Conservation (phyloP, 30 jellyfish, hydroid and myxozoan genomes). For the Euphysa ruthae region DNA sequence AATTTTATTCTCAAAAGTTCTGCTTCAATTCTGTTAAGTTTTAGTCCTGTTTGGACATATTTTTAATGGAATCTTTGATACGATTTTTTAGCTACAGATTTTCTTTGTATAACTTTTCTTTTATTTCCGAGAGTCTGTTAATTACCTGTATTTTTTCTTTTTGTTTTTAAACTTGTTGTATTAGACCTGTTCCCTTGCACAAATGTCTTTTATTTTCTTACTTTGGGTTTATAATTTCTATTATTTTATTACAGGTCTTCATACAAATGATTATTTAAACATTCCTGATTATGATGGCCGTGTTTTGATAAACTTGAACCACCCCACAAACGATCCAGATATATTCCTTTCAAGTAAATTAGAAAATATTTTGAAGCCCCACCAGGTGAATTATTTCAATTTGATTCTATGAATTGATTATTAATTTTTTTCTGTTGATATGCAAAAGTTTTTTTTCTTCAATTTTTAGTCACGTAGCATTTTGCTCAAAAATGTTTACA, state of each 20-base stretch:
- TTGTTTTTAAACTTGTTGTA: too few species aligned
- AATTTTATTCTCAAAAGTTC: too few species aligned
- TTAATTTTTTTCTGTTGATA: not conserved
- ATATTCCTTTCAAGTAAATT: conserved; percentile 55
- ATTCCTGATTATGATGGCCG: conserved; percentile 41
- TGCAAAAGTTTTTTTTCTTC: not conserved
- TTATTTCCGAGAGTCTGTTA: too few species aligned
- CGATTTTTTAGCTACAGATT: too few species aligned
- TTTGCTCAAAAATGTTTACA: not conserved
- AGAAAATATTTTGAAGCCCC: conserved; percentile 65
- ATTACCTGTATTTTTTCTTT: too few species aligned
- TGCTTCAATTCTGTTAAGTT: too few species aligned
- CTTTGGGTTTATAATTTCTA: too few species aligned
- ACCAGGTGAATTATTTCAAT: conserved; percentile 94
- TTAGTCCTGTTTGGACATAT: too few species aligned
- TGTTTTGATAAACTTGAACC: conserved; percentile 54
- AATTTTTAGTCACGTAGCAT: not conserved
- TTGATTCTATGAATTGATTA: not conserved
- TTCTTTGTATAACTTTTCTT: too few species aligned
- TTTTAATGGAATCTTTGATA: too few species aligned
- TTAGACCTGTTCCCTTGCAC: too few species aligned
- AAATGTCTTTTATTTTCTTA: too few species aligned
- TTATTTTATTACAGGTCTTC: conserved; percentile 18
- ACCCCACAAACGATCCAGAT: conserved; percentile 70
- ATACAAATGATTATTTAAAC: conserved; percentile 28